Evolutionary conservation across 2,888 invertebrate genomes (phyloP).

Genomic region (Parnassius glacialis): DNA sequence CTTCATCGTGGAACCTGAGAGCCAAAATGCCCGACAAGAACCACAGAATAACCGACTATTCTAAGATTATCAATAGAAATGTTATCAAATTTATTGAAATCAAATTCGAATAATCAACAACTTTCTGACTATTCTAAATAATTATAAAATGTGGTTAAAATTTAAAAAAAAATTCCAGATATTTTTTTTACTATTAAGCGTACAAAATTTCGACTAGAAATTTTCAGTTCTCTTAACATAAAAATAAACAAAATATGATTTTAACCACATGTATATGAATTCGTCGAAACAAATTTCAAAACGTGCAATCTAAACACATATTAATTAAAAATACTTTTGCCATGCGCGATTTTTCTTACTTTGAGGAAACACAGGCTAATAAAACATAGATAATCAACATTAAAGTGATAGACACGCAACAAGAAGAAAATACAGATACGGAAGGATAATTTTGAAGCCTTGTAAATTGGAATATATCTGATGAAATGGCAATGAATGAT

Average conservation of each 20-base stretch:
- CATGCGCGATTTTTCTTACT: slow-evolving; percentile 62
- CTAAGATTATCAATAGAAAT: slow-evolving; percentile 11
- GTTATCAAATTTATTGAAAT: slow-evolving; percentile 2
- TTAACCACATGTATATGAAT: slow-evolving; percentile 64
- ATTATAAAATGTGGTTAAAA: too few relatives aligned
- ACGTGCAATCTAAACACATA: slow-evolving; percentile 79
- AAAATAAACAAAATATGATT: background rate
- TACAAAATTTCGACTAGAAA: too few relatives aligned
- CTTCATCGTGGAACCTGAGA: slow-evolving; percentile 97
- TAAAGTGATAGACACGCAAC: slow-evolving; percentile 41
- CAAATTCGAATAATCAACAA: background rate
- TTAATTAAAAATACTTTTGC: slow-evolving; percentile 68
- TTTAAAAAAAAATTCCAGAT: too few relatives aligned
- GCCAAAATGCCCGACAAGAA: slow-evolving; percentile 80
- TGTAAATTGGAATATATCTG: slow-evolving; percentile 48
- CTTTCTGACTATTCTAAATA: too few relatives aligned
- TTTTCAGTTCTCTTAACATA: too few relatives aligned
- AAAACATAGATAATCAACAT: slow-evolving; percentile 60
- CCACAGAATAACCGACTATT: slow-evolving; percentile 69
- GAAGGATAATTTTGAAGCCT: slow-evolving; percentile 54
- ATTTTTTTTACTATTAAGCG: too few relatives aligned
- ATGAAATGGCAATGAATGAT: slow-evolving; percentile 61
- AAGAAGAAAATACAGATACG: slow-evolving; percentile 45
- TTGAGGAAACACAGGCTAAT: slow-evolving; percentile 49
- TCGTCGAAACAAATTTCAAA: slow-evolving; percentile 59